These are phyloP conservation scores for Siniperca scherzeri DNA, from an alignment of 2,797 vertebrate genomes.

Conservation along the genomic window DNA sequence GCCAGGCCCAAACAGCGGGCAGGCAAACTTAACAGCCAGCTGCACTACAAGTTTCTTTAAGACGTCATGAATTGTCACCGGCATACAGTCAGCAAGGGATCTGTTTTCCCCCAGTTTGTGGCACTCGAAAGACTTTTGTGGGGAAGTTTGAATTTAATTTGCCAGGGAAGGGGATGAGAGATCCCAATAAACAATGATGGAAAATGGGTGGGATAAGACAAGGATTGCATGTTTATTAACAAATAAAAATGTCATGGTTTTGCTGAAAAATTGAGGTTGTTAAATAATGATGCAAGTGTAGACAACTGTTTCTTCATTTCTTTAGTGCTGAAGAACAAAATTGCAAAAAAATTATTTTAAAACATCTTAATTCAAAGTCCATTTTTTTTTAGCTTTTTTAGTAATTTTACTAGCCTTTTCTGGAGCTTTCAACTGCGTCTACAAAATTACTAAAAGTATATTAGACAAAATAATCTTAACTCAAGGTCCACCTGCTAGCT, in stretches of 20 bases:
- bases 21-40: slow-evolving; percentile 70
- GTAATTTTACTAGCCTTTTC: not conserved
- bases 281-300: slow-evolving; percentile 33
- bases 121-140: slow-evolving; percentile 73
- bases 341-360: not conserved
- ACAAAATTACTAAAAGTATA: not conserved
- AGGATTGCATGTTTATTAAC: slow-evolving; percentile 47
- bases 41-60: slow-evolving; percentile 63
- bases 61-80: slow-evolving; percentile 74
- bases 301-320: not conserved
- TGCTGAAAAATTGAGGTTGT: slow-evolving; percentile 30
- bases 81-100: slow-evolving; percentile 71
- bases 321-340: not conserved
- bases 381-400: not conserved
- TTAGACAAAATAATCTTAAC: not conserved
- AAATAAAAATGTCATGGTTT: slow-evolving; percentile 50
- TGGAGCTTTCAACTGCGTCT: not conserved
- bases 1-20: slow-evolving; percentile 70
- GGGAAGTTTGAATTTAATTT: slow-evolving; percentile 67
- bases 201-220: slow-evolving; percentile 39
- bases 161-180: slow-evolving; percentile 58
- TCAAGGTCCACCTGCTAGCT: not conserved
- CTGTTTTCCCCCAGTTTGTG: slow-evolving; percentile 63
- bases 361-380: not conserved
- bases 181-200: slow-evolving; percentile 53